A percentile compares a stretch with the other conserved stretches of the same genome.
phyloP scores from a whole-genome alignment of 2,888 invertebrate species.

The Taphrorychus bicolor region DNA sequence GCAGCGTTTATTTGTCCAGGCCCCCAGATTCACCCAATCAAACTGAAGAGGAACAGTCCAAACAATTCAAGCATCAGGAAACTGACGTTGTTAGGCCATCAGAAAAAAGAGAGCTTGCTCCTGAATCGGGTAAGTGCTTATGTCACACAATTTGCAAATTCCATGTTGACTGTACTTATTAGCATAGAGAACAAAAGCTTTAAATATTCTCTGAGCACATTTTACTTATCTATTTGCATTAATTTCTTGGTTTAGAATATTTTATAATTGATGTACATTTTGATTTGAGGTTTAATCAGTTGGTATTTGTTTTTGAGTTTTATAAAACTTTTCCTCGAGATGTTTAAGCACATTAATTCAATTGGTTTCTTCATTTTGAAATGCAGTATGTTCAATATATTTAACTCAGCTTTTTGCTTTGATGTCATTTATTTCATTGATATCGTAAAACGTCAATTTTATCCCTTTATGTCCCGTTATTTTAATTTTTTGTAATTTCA shows the following conservation, averaged over 20 bases:
- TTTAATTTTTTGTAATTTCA: too few species aligned
- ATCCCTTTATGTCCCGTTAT: too few species aligned
- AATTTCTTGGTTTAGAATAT: neutral
- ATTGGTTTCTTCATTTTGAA: constrained; percentile 12
- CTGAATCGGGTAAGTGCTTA: constrained; percentile 56
- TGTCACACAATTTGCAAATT: too few species aligned
- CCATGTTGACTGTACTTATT: too few species aligned
- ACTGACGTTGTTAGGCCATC: constrained; percentile 58
- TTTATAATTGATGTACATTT: too few species aligned
- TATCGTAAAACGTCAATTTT: too few species aligned
- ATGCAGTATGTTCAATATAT: constrained; percentile 15
- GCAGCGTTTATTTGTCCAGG: constrained; percentile 65
- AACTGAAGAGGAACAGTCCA: constrained; percentile 16
- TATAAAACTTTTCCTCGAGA: neutral
- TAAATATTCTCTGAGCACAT: too few species aligned
- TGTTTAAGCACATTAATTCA: constrained; percentile 6
- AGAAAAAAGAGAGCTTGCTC: constrained; percentile 58
- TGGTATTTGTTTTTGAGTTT: too few species aligned
- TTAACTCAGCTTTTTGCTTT: too few species aligned
- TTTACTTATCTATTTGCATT: too few species aligned
- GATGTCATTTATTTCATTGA: neutral
- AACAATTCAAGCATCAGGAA: constrained; percentile 44
- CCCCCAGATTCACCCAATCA: constrained; percentile 37
- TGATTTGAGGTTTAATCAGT: too few species aligned
- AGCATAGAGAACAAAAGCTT: too few species aligned